Base-by-base conservation (phyloP, 1,140 invertebrate species). In the Manduca sexta region DNA sequence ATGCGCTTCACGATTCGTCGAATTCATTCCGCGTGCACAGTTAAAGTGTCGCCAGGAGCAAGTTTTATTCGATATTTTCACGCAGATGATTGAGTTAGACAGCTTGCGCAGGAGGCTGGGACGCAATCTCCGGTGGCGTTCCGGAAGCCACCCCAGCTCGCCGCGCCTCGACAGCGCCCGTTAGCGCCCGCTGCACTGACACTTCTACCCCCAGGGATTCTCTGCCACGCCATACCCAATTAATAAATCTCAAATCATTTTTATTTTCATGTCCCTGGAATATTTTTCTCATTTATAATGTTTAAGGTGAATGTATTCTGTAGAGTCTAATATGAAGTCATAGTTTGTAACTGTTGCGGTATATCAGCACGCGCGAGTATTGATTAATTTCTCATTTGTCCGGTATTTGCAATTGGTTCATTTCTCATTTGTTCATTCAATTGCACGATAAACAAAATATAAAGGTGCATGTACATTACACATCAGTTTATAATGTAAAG, bases 11-110 rank as follows among this genome's bases (percentile, higher is more conserved):
- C 46, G 41, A 52, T 52, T 43, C 21, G 21, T 42, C 21, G 53
- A 57, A 44, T 56, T 44, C 45, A 34, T 40, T n/a, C 18, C 16
- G 38, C 38, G 38, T 40, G 12, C 21, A 14, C 41, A 29, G 56
- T 73, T 69, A 64, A 74, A 68, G 52, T 72, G 66, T 70, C 48
- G 58, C 58, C 66, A 41, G 58, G 56, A 66, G 62, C 63, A 64
- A 74, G 60, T 77, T 72, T 70, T 69, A 73, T 76, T 74, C 58
- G 69, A 71, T 76, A 78, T 78, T 80, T 81, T 77, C 63, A 69
- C 66, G 60, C 65, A 68, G 60, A 68, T 75, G 70, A 83, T 83
- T 77, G 71, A 79, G 79, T 83, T 79, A 80, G 68, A 47, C 62
- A 62, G 66, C 56, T 69, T 77, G 74, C 69, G 74, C 70, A 71